Evolutionary conservation across 2,797 vertebrate species (phyloP), one percentile per base, ranked within the genome.

Genomic region (Hapalemur alaotrensis): DNA sequence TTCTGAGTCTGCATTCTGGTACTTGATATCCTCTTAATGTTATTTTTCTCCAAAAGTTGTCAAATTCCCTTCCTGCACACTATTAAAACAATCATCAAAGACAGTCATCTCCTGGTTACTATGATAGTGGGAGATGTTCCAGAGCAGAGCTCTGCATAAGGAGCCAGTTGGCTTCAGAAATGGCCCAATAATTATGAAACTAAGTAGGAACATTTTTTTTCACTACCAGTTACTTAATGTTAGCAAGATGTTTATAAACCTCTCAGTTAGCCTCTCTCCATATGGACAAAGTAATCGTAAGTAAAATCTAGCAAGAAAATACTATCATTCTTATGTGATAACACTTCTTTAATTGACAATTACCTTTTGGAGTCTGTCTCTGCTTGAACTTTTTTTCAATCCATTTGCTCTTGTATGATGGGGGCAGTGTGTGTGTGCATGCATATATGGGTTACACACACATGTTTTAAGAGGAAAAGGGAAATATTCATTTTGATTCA

Each of bases 221-320:
- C 28, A 54, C 38, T 75, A 25, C 1, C 2, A 23, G 41, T 84
- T 83, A 65, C 4, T 93, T 18, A 91, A 11, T 46, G 76, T 61
- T n/a, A 67, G 41, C 54, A 78, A 46, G 2, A 0, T 1, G 35
- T 93, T 79, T 38, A n/a, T 48, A 81, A 86, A 91, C 25, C 18
- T 86, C 23, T 89, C 38, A 83, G 57, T 80, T 70, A 70, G 54
- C 11, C 14, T 85, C 4, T 80, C 11, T 89, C 61, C 48, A 25
- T 75, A 35, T 46, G 22, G 4, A 93, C 95, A 96, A 97, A 78
- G 2, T 48, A 76, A 70, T 59, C 94, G 7, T 95, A 80, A 96
- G 72, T 92, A 61, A 96, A 96, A 92, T 85, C 86, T 59, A 82
- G 0, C 11, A 32, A 84, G 48, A 89, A 83, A 97, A 93, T 79